Evolutionary conservation across 1,140 invertebrate species (phyloP), one percentile per base, ranked within the genome.

Genomic region (Hyles vespertilio): DNA sequence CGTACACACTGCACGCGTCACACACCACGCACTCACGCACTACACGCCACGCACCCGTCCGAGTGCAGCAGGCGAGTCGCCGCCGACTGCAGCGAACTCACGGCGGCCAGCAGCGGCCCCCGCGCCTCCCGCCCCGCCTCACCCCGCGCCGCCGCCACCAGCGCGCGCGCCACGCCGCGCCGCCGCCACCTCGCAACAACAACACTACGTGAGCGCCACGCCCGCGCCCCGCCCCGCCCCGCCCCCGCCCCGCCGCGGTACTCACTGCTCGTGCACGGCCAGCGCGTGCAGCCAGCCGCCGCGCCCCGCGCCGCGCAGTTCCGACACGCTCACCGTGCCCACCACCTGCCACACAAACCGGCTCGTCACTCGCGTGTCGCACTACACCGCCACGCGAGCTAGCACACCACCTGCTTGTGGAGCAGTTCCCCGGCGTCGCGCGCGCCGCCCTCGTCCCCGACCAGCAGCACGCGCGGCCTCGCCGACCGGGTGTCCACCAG

Each of bases 211-310:
- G 48, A 46, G 11, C 69, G 55, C 54, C 22, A 22, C 22, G 22
- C 72, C 69, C 78, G 62, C 34, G 66, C 60, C 46, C 59, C 63
- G 36, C 74, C 67, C 57, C 62, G 51, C 7, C 10, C 56, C 7
- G 60, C 56, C 3, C 59, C 53, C 43, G 58, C 62, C 43, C 51
- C 56, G 11, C 33, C 51, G 51, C 53, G 51, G 52, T 67, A 57
- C 63, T 66, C 72, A 70, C 32, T 66, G 47, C 2, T 62, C 59
- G 45, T 70, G 66, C 12, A 83, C 80, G 7, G 66, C 67, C 12
- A 83, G 65, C 8, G 58, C 67, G 48, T 77, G 72, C 48, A 83
- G 63, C 80, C 80, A 81, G 51, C 70, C 74, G 10, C 59, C 47
- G 10, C 46, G 46, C 4, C 51, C 49, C 5, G 64, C 56, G 11